phyloP scores from a whole-genome alignment of 2,797 vertebrate species.

The Peromyscus aztecus region DNA sequence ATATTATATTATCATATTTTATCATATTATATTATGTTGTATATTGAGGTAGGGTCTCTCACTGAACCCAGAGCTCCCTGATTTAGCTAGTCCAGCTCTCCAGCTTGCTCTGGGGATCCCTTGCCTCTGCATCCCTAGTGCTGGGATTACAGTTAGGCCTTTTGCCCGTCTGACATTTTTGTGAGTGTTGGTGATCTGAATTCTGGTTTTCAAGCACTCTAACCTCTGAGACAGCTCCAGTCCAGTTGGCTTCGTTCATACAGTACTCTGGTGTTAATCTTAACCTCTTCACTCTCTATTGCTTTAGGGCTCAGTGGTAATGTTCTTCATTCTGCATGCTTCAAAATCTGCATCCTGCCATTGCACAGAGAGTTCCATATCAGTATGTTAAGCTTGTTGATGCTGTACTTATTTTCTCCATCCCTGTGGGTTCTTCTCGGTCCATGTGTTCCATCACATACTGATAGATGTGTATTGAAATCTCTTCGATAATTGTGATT shows the following conservation, averaged over 20 bases:
- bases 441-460: rapidly evolving
- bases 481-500: no score
- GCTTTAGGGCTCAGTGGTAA: neutral
- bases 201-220: neutral
- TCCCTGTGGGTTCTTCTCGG: neutral
- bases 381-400: rapidly evolving
- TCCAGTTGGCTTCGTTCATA: no score
- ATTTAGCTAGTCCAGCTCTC: neutral
- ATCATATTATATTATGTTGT: neutral
- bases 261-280: neutral
- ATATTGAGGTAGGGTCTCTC: neutral
- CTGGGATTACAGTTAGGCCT: neutral
- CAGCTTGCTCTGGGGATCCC: neutral
- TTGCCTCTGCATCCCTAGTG: neutral
- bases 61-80: neutral
- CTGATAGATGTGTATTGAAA: neutral
- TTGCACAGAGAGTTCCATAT: neutral
- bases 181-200: neutral
- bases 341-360: neutral
- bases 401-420: rapidly evolving
- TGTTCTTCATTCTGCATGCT: no score
- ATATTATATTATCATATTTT: neutral
- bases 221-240: neutral
- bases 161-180: neutral
- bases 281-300: neutral